These are phyloP conservation scores for Taxidea taxus DNA, from an alignment of 2,113 vertebrate genomes.

Conservation along the genomic window DNA sequence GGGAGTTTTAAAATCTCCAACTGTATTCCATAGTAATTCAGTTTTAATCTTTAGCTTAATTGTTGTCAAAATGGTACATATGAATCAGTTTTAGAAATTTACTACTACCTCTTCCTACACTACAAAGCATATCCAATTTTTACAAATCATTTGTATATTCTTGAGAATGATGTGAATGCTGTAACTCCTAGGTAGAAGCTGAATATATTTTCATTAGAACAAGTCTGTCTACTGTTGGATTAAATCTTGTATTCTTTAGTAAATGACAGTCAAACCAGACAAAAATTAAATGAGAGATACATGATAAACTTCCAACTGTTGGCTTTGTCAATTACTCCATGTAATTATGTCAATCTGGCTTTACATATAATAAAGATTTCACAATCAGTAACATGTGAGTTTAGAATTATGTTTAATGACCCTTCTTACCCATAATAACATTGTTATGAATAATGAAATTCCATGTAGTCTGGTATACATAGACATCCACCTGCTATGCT, in stretches of 20 bases:
- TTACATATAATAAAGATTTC: neutral
- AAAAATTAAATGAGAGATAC: neutral
- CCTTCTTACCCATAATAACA: neutral
- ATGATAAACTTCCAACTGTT: neutral
- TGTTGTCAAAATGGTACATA: neutral
- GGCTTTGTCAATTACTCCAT: neutral
- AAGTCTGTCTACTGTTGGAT: neutral
- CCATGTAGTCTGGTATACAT: neutral
- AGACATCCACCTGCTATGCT: neutral
- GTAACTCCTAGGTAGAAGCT: neutral
- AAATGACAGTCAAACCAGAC: neutral
- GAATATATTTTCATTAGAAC: neutral
- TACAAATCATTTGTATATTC: neutral
- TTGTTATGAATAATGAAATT: neutral
- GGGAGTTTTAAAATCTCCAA: neutral
- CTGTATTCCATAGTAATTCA: neutral
- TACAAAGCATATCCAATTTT: neutral
- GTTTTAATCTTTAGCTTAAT: neutral
- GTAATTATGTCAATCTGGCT: neutral
- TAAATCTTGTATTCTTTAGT: neutral
- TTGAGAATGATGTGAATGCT: neutral
- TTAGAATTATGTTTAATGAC: neutral
- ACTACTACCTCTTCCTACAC: neutral
- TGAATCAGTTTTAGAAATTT: neutral
- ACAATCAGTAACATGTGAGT: neutral